phyloP scores from a whole-genome alignment of 2,888 invertebrate species.

The Drosophila mercatorum region DNA sequence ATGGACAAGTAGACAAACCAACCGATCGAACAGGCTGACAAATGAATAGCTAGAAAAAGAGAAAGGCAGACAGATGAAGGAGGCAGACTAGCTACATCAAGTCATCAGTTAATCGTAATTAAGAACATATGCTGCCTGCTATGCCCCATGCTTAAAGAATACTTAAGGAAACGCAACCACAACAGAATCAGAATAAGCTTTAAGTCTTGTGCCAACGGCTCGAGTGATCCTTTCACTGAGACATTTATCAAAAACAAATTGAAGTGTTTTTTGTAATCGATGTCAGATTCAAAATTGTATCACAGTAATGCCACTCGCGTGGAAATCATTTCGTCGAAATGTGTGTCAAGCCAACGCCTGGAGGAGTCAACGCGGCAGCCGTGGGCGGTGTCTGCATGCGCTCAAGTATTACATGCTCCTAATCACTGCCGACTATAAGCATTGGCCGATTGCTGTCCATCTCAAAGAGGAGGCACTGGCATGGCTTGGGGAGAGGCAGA shows the following conservation, averaged over 20 bases:
- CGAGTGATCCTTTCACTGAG: neutral
- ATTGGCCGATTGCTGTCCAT: neutral
- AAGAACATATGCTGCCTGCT: no score
- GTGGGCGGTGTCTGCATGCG: neutral
- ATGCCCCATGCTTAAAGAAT: no score
- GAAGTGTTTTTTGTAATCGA: neutral
- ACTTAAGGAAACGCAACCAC: no score
- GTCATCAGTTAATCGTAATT: no score
- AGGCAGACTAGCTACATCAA: no score
- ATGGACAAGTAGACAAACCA: no score
- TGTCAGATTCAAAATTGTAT: constrained; percentile 36
- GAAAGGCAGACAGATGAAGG: no score
- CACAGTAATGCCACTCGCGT: constrained; percentile 23
- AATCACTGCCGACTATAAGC: neutral
- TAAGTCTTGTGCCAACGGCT: neutral
- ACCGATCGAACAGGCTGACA: no score
- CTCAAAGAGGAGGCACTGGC: neutral
- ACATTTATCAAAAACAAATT: neutral
- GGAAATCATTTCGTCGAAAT: constrained; percentile 14
- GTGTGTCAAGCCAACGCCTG: neutral
- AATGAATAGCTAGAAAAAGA: no score
- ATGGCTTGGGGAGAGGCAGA: neutral
- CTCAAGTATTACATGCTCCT: constrained; percentile 16
- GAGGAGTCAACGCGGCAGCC: neutral
- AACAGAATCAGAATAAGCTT: no score